Conservation (phyloP, 2,888 invertebrate genomes). For the Leptinotarsa peninsularis region DNA sequence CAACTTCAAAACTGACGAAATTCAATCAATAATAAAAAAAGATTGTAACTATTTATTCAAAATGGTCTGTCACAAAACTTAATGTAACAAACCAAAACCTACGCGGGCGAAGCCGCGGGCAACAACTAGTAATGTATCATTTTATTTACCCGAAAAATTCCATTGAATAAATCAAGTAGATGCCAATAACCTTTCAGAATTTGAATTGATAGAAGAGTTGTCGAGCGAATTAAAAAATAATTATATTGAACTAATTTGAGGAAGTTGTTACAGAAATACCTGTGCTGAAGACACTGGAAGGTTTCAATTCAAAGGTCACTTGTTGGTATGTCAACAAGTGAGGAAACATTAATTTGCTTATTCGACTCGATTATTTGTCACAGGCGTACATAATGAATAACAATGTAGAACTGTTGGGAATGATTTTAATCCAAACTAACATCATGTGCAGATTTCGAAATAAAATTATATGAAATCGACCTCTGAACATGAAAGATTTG, state of each 20-base stretch:
- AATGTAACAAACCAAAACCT: no score
- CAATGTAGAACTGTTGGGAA: neutral
- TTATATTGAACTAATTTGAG: neutral
- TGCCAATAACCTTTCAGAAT: no score
- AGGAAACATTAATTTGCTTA: slow-evolving; percentile 20
- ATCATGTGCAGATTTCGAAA: neutral
- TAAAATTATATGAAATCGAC: neutral
- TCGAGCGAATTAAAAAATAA: neutral
- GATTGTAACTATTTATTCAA: no score
- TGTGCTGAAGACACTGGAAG: slow-evolving; percentile 3
- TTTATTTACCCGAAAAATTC: no score
- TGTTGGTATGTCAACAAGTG: slow-evolving; percentile 18
- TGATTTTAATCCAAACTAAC: neutral
- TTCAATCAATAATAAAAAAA: no score
- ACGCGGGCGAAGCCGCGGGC: no score
- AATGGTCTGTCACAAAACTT: no score
- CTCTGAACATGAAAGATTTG: neutral
- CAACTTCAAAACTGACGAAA: no score
- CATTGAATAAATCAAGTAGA: no score
- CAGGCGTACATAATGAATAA: slow-evolving; percentile 6
- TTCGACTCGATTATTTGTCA: slow-evolving; percentile 2
- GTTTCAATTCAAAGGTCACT: slow-evolving; percentile 25
- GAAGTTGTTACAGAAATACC: slow-evolving; percentile 10
- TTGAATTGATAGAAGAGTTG: no score
- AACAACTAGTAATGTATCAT: no score